Conservation (phyloP, 2,113 vertebrate species). For the Dicrurus megarhynchus region DNA sequence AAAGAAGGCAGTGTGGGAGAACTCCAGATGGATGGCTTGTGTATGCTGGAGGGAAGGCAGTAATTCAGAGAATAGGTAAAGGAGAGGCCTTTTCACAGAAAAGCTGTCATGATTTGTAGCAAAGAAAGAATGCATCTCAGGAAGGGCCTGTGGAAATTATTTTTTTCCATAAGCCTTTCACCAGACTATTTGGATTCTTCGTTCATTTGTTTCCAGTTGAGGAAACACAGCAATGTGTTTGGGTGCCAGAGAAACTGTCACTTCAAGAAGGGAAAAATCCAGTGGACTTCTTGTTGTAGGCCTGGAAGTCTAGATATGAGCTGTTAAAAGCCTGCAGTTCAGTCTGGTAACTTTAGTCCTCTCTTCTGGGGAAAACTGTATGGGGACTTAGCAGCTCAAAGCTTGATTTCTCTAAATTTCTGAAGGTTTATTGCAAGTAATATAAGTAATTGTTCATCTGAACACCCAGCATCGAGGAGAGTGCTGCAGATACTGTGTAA, state of each 20-base stretch:
- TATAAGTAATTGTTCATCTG: not conserved
- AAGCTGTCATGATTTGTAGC: not conserved
- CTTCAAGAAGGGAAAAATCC: not conserved
- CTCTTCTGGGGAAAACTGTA: not conserved
- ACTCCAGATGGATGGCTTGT: not conserved
- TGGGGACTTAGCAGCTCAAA: not conserved
- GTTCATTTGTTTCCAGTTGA: constrained; percentile 40
- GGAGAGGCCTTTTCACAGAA: not conserved
- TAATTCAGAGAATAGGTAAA: not conserved
- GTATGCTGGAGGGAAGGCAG: not conserved
- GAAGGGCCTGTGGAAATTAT: not conserved
- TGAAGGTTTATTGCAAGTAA: not conserved
- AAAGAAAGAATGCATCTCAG: not conserved
- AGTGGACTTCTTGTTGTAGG: not conserved
- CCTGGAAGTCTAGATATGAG: not conserved
- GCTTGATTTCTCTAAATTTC: not conserved
- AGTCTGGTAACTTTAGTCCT: not conserved
- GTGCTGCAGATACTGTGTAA: not conserved
- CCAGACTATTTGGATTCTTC: constrained; percentile 27
- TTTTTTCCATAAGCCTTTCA: constrained; percentile 20
- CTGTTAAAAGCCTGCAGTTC: not conserved
- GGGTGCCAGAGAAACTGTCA: constrained; percentile 6
- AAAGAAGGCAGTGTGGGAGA: not conserved
- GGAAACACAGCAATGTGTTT: not conserved
- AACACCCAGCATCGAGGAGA: accelerated